A percentile compares a stretch with the other conserved stretches of the same genome.
Conservation (phyloP, 2,888 invertebrate genomes). For the Parnassius apollo region DNA sequence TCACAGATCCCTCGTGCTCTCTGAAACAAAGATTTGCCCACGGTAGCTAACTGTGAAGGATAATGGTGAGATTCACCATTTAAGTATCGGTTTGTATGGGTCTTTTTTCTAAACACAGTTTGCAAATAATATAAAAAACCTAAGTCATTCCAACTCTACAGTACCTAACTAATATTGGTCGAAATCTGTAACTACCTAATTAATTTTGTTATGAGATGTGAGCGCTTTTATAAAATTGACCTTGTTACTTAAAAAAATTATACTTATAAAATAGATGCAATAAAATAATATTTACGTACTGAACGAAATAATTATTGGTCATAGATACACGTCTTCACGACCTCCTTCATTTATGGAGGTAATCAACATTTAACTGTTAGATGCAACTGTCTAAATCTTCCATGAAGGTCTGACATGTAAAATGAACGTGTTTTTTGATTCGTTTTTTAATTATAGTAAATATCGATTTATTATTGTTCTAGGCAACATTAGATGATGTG, state of each 20-base stretch:
- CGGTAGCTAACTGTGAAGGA: no score
- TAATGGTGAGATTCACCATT: no score
- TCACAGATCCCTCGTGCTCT: no score
- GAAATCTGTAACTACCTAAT: neutral
- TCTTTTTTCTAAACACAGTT: no score
- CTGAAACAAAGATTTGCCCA: no score
- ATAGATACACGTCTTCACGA: constrained; percentile 4
- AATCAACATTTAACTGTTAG: constrained; percentile 8
- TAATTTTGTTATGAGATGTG: neutral
- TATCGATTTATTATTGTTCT: neutral
- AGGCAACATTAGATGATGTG: neutral
- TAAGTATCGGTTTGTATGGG: no score
- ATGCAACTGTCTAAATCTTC: constrained; percentile 6
- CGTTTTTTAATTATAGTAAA: neutral
- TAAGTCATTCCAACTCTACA: no score
- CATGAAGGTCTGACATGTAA: constrained; percentile 10
- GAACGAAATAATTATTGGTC: constrained; percentile 18
- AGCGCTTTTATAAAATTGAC: constrained; percentile 6
- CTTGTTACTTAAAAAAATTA: constrained; percentile 1
- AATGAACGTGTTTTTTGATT: neutral
- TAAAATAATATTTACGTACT: constrained; percentile 7
- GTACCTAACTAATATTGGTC: no score
- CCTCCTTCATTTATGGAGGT: constrained; percentile 17
- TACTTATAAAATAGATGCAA: neutral
- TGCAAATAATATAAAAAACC: no score